Conservation (phyloP, 2,888 invertebrate genomes). For the Temnothorax rugatulus region DNA sequence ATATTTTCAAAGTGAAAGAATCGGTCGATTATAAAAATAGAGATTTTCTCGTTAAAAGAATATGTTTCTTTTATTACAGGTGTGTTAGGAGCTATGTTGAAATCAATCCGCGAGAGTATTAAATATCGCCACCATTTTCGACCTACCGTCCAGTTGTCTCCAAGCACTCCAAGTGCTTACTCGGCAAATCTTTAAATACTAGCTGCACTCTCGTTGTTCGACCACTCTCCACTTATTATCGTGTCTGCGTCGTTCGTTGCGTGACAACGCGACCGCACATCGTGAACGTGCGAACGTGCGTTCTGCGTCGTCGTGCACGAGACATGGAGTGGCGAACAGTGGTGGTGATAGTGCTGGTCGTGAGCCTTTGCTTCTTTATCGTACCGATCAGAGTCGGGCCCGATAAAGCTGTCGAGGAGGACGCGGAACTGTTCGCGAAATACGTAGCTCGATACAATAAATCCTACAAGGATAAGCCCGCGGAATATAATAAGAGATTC, state of each 20-base stretch:
- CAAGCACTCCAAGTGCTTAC: not conserved
- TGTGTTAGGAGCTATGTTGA: not conserved
- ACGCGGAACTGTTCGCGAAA: slow-evolving; percentile 85
- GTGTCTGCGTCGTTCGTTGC: not conserved
- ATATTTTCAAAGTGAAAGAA: not conserved
- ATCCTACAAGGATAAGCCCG: slow-evolving; percentile 86
- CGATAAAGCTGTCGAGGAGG: slow-evolving; percentile 75
- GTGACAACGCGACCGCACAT: not conserved
- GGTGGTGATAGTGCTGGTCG: slow-evolving; percentile 79
- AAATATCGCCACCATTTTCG: not conserved
- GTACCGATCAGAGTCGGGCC: slow-evolving; percentile 86
- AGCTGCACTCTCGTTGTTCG: not conserved
- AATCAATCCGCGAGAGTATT: not conserved
- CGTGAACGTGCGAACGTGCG: slow-evolving; percentile 42
- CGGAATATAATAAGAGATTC: slow-evolving; percentile 85
- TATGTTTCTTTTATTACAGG: not conserved
- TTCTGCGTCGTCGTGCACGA: slow-evolving; percentile 23
- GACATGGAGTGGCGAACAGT: slow-evolving; percentile 85
- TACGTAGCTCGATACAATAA: slow-evolving; percentile 87
- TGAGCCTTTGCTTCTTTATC: slow-evolving; percentile 86
- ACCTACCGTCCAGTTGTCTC: not conserved
- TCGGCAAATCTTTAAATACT: not conserved
- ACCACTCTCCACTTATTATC: not conserved
- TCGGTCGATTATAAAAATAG: no score
- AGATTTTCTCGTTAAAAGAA: no score